A percentile compares a stretch with the other conserved stretches of the same genome.
phyloP scores from a whole-genome alignment of 2,113 vertebrate genomes.

The Morone saxatilis region DNA sequence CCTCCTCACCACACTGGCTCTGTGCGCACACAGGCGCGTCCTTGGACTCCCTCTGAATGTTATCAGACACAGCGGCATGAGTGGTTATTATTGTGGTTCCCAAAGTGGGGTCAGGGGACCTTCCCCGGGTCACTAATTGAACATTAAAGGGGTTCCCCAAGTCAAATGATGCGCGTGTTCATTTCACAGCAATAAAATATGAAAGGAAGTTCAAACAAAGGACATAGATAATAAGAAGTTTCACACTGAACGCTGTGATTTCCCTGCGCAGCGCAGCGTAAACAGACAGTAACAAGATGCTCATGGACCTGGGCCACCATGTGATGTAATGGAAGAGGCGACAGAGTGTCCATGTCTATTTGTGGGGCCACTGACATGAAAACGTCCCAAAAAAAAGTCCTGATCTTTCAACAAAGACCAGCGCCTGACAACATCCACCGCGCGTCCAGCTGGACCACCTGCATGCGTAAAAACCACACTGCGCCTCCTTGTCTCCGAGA shows the following conservation, averaged over 20 bases:
- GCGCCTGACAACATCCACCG: constrained; percentile 5
- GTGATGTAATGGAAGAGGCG: constrained; percentile 23
- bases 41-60: constrained; percentile 25
- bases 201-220: background rate
- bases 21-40: constrained; percentile 31
- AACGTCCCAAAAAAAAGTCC: constrained; percentile 10
- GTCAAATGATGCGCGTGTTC: background rate
- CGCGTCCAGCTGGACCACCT: constrained; percentile 47
- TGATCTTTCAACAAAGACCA: constrained; percentile 18
- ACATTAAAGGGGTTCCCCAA: background rate
- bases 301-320: constrained; percentile 17
- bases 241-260: background rate
- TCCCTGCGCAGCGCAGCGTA: background rate
- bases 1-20: constrained; percentile 32
- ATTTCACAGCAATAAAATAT: background rate
- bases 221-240: background rate
- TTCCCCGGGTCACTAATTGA: constrained; percentile 4
- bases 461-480: constrained; percentile 56
- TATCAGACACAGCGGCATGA: background rate
- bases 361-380: background rate
- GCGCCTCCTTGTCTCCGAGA: background rate
- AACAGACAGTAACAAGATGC: constrained; percentile 26
- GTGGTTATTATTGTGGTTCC: constrained; percentile 8
- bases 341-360: background rate
- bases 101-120: constrained; percentile 29